Evolutionary conservation across 2,797 vertebrate genomes (phyloP), one percentile per base, ranked within the genome.

Genomic region (Gouania willdenowi): DNA sequence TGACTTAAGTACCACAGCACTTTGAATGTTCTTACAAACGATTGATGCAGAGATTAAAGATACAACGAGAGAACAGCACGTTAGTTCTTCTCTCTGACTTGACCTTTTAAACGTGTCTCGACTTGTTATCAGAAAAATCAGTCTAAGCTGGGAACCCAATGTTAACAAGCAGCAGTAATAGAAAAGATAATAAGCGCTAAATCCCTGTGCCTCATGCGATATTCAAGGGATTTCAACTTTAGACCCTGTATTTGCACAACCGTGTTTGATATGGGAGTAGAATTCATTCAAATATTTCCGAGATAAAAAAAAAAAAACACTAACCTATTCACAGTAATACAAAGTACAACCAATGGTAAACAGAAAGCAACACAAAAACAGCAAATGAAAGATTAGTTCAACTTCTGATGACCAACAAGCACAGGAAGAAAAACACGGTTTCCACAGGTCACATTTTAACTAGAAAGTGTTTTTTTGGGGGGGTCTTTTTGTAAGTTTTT

Each of bases 51-150:
- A 56, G 1, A 60, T 45, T 44, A 26, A n/a, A 40, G 2, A 5
- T 20, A 34, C 8, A 23, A n/a, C 37, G 30, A 44, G 15, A 32
- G 26, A 17, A 17, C n/a, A 12, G 18, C 1, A 26, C 29, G 8
- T 3, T 1, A 2, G 13, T 8, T 41, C 7, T 24, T 38, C 9
- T 42, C 15, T n/a, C 8, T 35, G 37, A 32, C 16, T 27, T 41
- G 23, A 28, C 24, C 34, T 54, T 51, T 41, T 34, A 11, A 36
- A 25, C 51, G 46, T 61, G 56, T 9, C 36, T 37, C 3, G 21
- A 41, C 68, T 36, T 62, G 61, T 46, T 9, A 54, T 29, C 10
- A 6, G 14, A 8, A 10, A 13, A 35, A 55, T n/a, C n/a, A 49
- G 54, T 29, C 45, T 48, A 43, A 39, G 23, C 23, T 12, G 8